These are phyloP conservation scores for Pegoplata infirma DNA, from an alignment of 2,888 invertebrate genomes.

Conservation along the genomic window DNA sequence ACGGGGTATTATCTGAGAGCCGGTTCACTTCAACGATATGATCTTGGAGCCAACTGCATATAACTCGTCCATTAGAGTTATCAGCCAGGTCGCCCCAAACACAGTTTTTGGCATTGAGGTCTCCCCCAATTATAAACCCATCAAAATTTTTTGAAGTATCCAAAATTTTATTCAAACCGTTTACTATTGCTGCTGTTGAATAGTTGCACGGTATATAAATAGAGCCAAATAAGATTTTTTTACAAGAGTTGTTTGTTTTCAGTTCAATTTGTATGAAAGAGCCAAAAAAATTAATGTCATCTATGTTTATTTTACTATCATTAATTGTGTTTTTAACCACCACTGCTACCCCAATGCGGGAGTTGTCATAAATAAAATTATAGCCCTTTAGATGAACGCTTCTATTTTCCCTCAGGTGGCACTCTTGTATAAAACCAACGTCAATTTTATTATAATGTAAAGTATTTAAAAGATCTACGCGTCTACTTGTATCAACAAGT, in stretches of 20 bases:
- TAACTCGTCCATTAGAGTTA: neutral
- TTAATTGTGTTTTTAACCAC: too few species aligned
- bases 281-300: too few species aligned
- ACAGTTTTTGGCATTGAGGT: neutral
- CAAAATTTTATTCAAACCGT: neutral
- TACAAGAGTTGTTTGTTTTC: neutral
- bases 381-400: too few species aligned
- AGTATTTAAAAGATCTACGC: too few species aligned
- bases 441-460: too few species aligned
- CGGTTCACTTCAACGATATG: neutral
- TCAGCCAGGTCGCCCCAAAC: neutral
- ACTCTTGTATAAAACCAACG: too few species aligned
- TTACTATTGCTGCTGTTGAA: neutral
- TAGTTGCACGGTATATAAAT: neutral
- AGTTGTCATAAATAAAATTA: too few species aligned
- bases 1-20: neutral
- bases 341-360: too few species aligned
- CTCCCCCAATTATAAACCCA: too few species aligned
- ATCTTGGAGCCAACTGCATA: neutral
- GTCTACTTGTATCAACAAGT: too few species aligned
- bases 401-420: too few species aligned
- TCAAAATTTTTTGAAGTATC: neutral
- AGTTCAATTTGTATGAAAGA: neutral
- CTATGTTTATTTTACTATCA: too few species aligned
- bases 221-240: constrained; percentile 4